Conservation (phyloP, 1,140 invertebrate genomes). For the Neocloeon triangulifer region DNA sequence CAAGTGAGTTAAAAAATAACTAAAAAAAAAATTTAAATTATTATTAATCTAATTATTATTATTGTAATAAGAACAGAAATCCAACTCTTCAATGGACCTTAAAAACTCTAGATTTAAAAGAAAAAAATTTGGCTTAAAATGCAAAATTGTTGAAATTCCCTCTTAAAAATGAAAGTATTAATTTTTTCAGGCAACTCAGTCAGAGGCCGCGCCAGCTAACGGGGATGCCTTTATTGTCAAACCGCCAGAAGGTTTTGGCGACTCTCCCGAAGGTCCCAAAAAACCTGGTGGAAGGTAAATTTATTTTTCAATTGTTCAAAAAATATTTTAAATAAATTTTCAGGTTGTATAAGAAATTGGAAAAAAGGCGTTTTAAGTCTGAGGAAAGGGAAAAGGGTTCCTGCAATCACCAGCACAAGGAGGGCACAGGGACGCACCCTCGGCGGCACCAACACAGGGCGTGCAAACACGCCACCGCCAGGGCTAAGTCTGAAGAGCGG, state of each 20-base stretch:
- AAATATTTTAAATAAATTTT: conserved; percentile 19
- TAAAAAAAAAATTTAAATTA: conserved; percentile 1
- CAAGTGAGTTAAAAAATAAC: conserved; percentile 15
- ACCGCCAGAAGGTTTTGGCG: conserved; percentile 64
- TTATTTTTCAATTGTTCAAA: too few species aligned
- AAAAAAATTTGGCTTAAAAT: too few species aligned
- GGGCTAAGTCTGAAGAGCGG: conserved; percentile 15
- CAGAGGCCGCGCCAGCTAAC: conserved; percentile 13
- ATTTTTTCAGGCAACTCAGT: neutral
- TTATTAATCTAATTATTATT: too few species aligned
- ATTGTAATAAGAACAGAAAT: too few species aligned
- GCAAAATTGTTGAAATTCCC: too few species aligned
- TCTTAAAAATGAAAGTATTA: too few species aligned
- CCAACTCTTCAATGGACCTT: too few species aligned
- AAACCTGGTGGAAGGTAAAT: conserved; percentile 18
- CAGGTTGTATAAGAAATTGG: conserved; percentile 53
- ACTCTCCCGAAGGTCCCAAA: conserved; percentile 40
- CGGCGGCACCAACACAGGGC: conserved; percentile 7
- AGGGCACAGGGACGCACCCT: conserved; percentile 7
- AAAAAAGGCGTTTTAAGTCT: conserved; percentile 54
- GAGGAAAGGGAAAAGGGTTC: conserved; percentile 41
- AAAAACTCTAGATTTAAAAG: too few species aligned
- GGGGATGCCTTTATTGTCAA: conserved; percentile 53
- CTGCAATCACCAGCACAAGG: conserved; percentile 24
- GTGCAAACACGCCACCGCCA: neutral